Evolutionary conservation across 2,113 vertebrate genomes (phyloP), one percentile per base, ranked within the genome.

Genomic region (Chaetops frenatus): DNA sequence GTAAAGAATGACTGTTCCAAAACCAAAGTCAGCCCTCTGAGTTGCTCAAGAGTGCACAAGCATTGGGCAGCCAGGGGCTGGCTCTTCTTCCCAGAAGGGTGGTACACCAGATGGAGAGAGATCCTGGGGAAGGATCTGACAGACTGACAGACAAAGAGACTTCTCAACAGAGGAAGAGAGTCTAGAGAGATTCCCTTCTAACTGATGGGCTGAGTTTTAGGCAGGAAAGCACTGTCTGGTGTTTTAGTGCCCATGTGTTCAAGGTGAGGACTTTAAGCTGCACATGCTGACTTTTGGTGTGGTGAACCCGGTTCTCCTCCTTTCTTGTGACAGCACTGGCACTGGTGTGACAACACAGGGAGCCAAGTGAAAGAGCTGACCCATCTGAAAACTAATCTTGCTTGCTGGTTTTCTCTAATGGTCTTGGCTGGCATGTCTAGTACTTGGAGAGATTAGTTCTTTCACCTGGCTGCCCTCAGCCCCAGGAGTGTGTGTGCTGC

Each of bases 231-330:
- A 1, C 12, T 28, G 6, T n/a, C 50, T 19, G 5, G 14, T 81
- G 17, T 12, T 65, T 88, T 65, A 40, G 20, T 53, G 27, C 2
- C 33, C 12, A 15, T 0, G 0, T 24, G 23, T 50, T 45, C 5
- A 3, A 69, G 71, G 31, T 1, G 0, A 45, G 22, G 27, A 35
- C 60, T 76, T 76, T 44, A 22, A 21, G 27, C 50, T 10, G 5
- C 12, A 9, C 0, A 0, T 45, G 20, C 20, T 3, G 9, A 53
- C 44, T 44, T 22, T 35, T 53, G 50, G 13, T 36, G 27, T 45
- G 36, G 11, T 29, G 15, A 20, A 10, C 4, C 31, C 20, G 5
- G 15, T 47, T 82, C 58, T 88, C 29, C 57, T 56, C 18, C 18
- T 65, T 60, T 72, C 50, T 56, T 47, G 13, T 36, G 25, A 25